phyloP scores from a whole-genome alignment of 2,888 invertebrate species.

The Ichneumoninae sp. region DNA sequence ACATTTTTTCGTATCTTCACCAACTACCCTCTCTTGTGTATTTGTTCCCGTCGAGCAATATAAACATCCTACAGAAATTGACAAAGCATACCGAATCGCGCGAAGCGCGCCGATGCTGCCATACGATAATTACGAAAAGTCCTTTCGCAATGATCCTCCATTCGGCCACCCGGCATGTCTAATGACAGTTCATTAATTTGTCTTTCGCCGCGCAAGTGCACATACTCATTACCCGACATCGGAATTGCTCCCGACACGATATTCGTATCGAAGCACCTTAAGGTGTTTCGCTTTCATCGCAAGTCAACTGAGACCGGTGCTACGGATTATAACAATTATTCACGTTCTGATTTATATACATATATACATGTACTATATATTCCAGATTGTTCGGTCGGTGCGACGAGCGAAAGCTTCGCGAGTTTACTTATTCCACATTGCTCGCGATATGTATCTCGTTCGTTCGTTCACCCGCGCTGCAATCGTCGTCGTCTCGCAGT shows the following conservation, averaged over 20 bases:
- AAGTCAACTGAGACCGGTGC: constrained; percentile 2
- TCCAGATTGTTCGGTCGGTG: constrained; percentile 5
- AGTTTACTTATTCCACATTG: constrained; percentile 11
- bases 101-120: not conserved
- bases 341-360: not conserved
- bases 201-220: not conserved
- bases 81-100: no score
- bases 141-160: not conserved
- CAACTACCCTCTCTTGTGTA: no score
- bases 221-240: constrained; percentile 5
- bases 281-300: constrained; percentile 33
- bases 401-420: constrained; percentile 49
- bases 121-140: not conserved
- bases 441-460: constrained; percentile 15
- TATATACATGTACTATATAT: not conserved
- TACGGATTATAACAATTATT: constrained; percentile 2
- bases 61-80: no score
- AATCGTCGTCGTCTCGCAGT: constrained; percentile 45
- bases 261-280: not conserved
- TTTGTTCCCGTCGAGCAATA: no score
- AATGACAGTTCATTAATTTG: not conserved
- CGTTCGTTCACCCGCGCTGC: constrained; percentile 61
- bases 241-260: not conserved
- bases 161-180: not conserved
- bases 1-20: not conserved